phyloP scores from a whole-genome alignment of 2,888 invertebrate species.

The Sturmia bella region DNA sequence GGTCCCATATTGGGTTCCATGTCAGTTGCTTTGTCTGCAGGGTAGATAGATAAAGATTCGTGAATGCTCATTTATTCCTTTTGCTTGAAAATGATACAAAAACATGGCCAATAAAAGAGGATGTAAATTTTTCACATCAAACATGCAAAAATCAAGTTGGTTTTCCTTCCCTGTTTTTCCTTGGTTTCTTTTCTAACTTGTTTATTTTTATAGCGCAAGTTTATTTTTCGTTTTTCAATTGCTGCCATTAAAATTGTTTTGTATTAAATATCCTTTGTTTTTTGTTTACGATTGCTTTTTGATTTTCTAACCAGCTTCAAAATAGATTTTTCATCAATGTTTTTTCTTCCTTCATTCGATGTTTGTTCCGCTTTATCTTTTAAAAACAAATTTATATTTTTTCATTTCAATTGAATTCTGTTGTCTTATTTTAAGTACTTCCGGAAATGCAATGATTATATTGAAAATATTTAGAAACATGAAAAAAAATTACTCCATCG shows the following conservation, averaged over 20 bases:
- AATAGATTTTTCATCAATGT: constrained; percentile 46
- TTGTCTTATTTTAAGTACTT: neutral
- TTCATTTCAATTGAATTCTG: constrained; percentile 21
- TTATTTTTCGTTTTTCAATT: constrained; percentile 32
- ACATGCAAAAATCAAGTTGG: constrained; percentile 42
- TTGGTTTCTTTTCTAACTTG: constrained; percentile 9
- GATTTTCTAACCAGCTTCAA: neutral
- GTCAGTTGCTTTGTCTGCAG: neutral
- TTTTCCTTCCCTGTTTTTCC: neutral
- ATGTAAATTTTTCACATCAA: constrained; percentile 21
- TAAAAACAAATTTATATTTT: constrained; percentile 8
- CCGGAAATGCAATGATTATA: neutral
- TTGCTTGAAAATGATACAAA: neutral
- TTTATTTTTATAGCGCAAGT: constrained; percentile 21
- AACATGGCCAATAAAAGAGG: constrained; percentile 9
- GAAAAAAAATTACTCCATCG: neutral
- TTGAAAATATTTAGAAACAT: neutral
- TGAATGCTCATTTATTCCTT: constrained; percentile 14
- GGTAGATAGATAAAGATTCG: neutral
- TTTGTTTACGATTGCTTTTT: neutral
- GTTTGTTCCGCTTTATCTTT: constrained; percentile 8
- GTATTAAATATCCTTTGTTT: constrained; percentile 7
- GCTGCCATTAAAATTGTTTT: constrained; percentile 38
- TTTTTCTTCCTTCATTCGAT: constrained; percentile 14
- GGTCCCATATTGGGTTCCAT: too few relatives aligned